Evolutionary conservation across 2,888 invertebrate species (phyloP).

Genomic region (Eubasilissa splendida): DNA sequence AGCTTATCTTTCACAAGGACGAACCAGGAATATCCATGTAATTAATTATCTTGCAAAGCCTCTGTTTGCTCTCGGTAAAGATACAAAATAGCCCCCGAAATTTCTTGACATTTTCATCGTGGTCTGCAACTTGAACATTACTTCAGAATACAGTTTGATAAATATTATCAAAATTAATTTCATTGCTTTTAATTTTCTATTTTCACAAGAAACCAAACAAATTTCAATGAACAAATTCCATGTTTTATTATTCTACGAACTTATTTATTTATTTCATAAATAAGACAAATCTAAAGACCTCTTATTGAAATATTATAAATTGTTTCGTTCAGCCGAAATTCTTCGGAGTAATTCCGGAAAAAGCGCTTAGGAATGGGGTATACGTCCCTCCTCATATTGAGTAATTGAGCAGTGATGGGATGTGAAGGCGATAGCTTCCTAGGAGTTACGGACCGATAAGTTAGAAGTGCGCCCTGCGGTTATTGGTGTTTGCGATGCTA

Average conservation of each 20-base stretch:
- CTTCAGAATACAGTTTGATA: no score
- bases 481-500: constrained; percentile 20
- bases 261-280: no score
- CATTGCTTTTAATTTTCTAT: no score
- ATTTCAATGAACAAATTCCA: no score
- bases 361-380: background rate
- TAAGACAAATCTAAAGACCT: no score
- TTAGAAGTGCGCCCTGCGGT: constrained; percentile 27
- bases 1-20: constrained; percentile 11
- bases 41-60: constrained; percentile 18
- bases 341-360: no score
- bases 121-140: background rate
- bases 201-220: no score
- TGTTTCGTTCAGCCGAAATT: no score
- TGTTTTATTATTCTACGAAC: no score
- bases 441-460: constrained; percentile 25
- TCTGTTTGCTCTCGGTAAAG: constrained; percentile 6
- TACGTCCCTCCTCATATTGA: constrained; percentile 1
- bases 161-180: no score
- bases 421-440: background rate
- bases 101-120: background rate
- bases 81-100: constrained; percentile 15
- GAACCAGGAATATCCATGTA: background rate
- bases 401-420: constrained; percentile 15
- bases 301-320: no score